Base-by-base conservation (phyloP, 2,797 vertebrate genomes). In the Hemitrygon akajei region DNA sequence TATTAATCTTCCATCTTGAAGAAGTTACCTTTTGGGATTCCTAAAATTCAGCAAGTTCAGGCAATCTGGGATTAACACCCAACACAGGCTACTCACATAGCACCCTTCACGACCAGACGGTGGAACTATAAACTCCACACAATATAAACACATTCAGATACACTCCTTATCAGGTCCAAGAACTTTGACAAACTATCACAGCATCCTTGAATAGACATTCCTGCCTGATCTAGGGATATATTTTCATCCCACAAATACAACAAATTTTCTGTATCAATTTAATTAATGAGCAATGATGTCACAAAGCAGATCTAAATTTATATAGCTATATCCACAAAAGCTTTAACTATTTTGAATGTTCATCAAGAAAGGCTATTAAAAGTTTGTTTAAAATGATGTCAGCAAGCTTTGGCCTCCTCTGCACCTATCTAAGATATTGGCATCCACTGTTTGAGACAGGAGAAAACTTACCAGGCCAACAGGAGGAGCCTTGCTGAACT, bases 401-500 rank as follows among this genome's bases (percentile, higher is more conserved):
- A 89, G 60, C 16, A 18, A 40, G 18, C 10, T 20, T 89, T 60
- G 25, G 12, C 25, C 91, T 92, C 69, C 91, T 30, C 56, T 75
- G 16, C 11, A 5, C 75, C 12, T 22, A 30, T 27, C 40, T 73
- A 47, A 30, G 30, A 34, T 47, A 37, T 22, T 58, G 91, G 22
- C 16, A 71, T 14, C 40, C 37, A 1, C 14, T 73, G 56, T 92
- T 47, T 11, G 7, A 69, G 30, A 20, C n/a, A n/a, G 82, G 40
- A 92, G 25, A 92, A 73, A n/a, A 56, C 98, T 96, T 96, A 99
- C 99, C 98, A 99, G 95, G 94, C 98, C 98, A 94, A 97, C 98
- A 94, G 99, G 98, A 6, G 98, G 98, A 69, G 97, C 96, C 63
- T 97, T 98, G 96, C 97, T 99, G 97, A 98, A 99, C 96, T 99